These are phyloP conservation scores for Megathymus violae DNA, from an alignment of 1,140 invertebrate species.

Conservation along the genomic window DNA sequence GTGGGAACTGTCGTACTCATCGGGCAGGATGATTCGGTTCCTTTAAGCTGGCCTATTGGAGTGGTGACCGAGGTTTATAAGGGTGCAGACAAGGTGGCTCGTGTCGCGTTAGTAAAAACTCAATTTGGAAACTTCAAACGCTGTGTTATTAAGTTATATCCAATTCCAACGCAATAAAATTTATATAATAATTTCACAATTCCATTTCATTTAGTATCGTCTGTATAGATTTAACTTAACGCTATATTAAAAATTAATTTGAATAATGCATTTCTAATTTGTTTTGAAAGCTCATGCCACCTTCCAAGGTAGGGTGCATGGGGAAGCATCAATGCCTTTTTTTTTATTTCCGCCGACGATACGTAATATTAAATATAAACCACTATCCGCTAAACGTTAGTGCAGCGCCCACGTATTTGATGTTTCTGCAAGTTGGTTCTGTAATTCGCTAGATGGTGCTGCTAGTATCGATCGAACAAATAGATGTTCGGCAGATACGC, in stretches of 20 bases:
- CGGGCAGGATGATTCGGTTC: slow-evolving; percentile 25
- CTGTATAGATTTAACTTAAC: background rate
- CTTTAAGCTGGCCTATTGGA: slow-evolving; percentile 38
- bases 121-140: slow-evolving; percentile 26
- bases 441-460: no score
- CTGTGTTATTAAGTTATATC: slow-evolving; percentile 30
- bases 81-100: slow-evolving; percentile 29
- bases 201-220: background rate
- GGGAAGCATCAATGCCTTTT: slow-evolving; percentile 1
- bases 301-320: slow-evolving; percentile 13
- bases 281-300: slow-evolving; percentile 4
- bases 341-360: no score
- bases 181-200: background rate
- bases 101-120: slow-evolving; percentile 39
- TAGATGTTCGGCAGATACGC: no score
- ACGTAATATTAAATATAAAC: no score
- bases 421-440: no score
- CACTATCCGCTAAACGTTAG: no score
- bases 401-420: no score
- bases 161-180: slow-evolving; percentile 27
- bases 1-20: slow-evolving; percentile 41
- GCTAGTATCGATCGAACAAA: no score
- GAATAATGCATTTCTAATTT: background rate
- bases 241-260: background rate
- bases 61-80: slow-evolving; percentile 36